These are phyloP conservation scores for Drosophila emarginata DNA, from an alignment of 2,888 invertebrate species.

Conservation along the genomic window DNA sequence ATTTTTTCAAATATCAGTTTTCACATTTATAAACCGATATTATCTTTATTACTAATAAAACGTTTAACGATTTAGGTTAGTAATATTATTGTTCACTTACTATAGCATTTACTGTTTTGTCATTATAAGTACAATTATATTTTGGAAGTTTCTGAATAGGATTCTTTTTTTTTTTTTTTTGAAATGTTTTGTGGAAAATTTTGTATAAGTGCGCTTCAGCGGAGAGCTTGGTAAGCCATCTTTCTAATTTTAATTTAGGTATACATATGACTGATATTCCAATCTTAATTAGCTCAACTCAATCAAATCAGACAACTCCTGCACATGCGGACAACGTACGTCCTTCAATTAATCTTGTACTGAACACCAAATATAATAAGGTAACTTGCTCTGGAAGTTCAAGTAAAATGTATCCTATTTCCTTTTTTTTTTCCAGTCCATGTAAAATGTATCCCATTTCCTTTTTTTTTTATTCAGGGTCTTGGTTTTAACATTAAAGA, in stretches of 20 bases:
- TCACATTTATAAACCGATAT: neutral
- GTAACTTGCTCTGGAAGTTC: conserved; percentile 16
- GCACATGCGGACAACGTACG: conserved; percentile 2
- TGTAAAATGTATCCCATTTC: neutral
- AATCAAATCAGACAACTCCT: neutral
- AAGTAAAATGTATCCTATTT: neutral
- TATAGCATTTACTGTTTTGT: neutral
- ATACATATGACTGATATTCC: neutral
- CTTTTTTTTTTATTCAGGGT: conserved; percentile 32
- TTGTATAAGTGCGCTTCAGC: neutral
- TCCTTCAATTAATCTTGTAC: conserved; percentile 77
- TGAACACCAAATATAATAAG: conserved; percentile 52
- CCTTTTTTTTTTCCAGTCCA: rapidly evolving
- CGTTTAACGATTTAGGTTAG: neutral
- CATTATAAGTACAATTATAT: neutral
- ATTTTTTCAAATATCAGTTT: too few species aligned
- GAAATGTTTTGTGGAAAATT: neutral
- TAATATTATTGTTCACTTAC: neutral
- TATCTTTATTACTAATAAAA: too few species aligned
- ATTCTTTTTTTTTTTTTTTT: neutral
- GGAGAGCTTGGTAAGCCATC: neutral
- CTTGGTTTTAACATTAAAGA: conserved; percentile 87
- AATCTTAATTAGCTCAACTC: neutral
- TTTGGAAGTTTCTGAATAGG: neutral
- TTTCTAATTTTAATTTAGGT: too few species aligned